Conservation (phyloP, 2,888 invertebrate genomes). For the Archaeoteleia sp. region DNA sequence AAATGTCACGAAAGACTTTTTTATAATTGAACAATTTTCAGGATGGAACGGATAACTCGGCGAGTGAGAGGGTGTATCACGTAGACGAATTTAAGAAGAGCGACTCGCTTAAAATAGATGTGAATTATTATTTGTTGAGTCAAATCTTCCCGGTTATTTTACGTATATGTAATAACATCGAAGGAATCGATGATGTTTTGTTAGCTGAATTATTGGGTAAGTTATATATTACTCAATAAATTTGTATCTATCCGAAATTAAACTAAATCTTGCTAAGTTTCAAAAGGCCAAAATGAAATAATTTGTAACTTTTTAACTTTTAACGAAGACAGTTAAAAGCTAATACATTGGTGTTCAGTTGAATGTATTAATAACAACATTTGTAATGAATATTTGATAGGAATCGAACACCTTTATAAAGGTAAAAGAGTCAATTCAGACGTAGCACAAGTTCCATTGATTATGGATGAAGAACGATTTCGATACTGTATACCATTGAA, state of each 20-base stretch:
- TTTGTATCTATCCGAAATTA: too few relatives aligned
- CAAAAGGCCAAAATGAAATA: too few relatives aligned
- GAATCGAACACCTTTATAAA: conserved; percentile 64
- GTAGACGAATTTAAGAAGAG: conserved; percentile 88
- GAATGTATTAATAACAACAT: too few relatives aligned
- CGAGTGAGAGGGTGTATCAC: conserved; percentile 95
- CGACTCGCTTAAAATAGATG: conserved; percentile 85
- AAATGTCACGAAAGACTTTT: too few relatives aligned
- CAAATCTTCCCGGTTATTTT: conserved; percentile 98
- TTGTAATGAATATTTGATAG: conserved; percentile 56
- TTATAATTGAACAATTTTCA: conserved; percentile 52
- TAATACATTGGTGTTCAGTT: not conserved
- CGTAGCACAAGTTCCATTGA: conserved; percentile 63
- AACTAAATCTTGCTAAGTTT: too few relatives aligned
- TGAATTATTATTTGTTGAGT: conserved; percentile 92
- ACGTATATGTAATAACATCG: conserved; percentile 95
- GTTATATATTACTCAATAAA: conserved; percentile 13
- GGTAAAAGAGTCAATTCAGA: conserved; percentile 61
- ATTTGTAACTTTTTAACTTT: conserved; percentile 2
- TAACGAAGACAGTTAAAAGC: conserved; percentile 1
- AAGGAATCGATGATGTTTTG: conserved; percentile 91
- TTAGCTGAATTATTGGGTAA: conserved; percentile 93
- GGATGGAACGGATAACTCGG: conserved; percentile 86
- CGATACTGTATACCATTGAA: conserved; percentile 80
- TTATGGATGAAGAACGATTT: conserved; percentile 76